Percentiles rank a stretch among this genome's conserved stretches.
These are phyloP conservation scores for Ciona savignyi DNA, from an alignment of 23 tunicate genomes.

Conservation along the genomic window DNA sequence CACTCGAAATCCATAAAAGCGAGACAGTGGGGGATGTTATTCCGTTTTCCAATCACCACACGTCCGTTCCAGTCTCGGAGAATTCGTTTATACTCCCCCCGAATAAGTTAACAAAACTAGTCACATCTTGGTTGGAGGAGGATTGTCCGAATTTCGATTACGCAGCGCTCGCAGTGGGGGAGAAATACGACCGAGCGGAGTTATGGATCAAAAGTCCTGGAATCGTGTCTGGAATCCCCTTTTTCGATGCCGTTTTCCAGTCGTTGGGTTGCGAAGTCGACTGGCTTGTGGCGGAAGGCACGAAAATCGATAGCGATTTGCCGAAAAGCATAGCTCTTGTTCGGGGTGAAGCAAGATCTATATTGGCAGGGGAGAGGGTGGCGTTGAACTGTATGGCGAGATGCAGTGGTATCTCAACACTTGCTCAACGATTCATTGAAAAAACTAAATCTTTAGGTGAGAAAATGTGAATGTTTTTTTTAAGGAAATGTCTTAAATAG, in stretches of 20 bases:
- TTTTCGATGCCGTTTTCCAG: constrained; percentile 48
- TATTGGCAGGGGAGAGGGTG: constrained; percentile 48
- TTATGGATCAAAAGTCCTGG: constrained; percentile 43
- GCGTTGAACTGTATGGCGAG: constrained; percentile 61
- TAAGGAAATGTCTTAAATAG: too few species aligned
- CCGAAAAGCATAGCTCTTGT: constrained; percentile 5
- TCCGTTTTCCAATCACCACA: not conserved
- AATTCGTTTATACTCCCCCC: constrained; percentile 14
- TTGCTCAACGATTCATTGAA: not conserved
- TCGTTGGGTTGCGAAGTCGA: constrained; percentile 33
- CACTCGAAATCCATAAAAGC: not conserved
- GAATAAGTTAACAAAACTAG: constrained; percentile 6
- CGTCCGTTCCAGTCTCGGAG: not conserved
- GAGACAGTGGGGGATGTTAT: not conserved
- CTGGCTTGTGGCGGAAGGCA: not conserved
- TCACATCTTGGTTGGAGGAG: constrained; percentile 45
- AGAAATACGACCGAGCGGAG: constrained; percentile 24
- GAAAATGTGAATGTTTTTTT: too few species aligned
- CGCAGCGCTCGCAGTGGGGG: constrained; percentile 49
- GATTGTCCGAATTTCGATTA: constrained; percentile 58
- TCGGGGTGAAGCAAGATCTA: constrained; percentile 6
- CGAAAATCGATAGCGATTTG: not conserved
- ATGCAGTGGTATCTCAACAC: constrained; percentile 57
- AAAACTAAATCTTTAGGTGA: not conserved
- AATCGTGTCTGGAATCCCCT: constrained; percentile 48